phyloP scores from a whole-genome alignment of 2,797 vertebrate species.

The Balearica regulorum region DNA sequence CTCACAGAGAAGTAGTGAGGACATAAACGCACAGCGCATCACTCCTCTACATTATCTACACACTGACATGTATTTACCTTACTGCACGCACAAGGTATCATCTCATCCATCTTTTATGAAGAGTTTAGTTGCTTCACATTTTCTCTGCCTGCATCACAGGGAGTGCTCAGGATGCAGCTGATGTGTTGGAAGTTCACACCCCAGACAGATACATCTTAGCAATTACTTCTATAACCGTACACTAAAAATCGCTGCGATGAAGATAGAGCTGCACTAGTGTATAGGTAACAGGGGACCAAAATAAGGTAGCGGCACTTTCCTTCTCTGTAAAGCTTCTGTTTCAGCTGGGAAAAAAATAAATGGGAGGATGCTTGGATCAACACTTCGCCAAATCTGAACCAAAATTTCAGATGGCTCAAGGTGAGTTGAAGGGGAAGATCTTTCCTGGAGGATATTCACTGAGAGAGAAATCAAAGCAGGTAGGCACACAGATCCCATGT shows the following conservation, averaged over 20 bases:
- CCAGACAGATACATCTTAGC: background rate
- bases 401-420: background rate
- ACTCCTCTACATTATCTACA: background rate
- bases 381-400: background rate
- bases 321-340: background rate
- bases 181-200: background rate
- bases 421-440: background rate
- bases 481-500: rapidly evolving
- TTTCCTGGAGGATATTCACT: background rate
- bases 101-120: background rate
- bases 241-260: background rate
- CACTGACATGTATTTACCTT: rapidly evolving
- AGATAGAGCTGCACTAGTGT: background rate
- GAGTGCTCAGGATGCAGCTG: background rate
- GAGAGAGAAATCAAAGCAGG: background rate
- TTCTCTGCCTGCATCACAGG: background rate
- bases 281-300: background rate
- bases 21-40: background rate
- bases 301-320: rapidly evolving
- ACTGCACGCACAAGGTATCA: background rate
- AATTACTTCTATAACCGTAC: background rate
- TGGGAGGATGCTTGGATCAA: rapidly evolving
- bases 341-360: background rate
- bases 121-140: background rate
- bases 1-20: background rate